Base-by-base conservation (phyloP, 2,797 vertebrate species). In the Intellagama lesueurii region DNA sequence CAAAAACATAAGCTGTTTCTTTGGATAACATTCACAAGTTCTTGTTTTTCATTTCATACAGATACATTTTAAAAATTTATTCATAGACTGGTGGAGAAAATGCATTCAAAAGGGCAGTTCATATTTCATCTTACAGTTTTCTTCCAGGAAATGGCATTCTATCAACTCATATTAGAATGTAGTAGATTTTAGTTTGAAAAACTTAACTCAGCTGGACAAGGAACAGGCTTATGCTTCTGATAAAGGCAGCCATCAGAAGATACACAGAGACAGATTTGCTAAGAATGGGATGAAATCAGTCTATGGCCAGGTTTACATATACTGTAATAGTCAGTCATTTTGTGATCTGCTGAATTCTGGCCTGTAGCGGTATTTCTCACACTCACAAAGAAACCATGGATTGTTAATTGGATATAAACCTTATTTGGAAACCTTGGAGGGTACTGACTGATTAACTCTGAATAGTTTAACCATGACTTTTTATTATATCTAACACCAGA, bases 61-160 rank as follows among this genome's bases (percentile, higher is more conserved):
- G 35, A 77, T 19, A 0, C 0, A 1, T 68, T 92, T 91, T 90
- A 64, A 86, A 47, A 86, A 19, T 76, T 64, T 64, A 85, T 73
- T 70, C 22, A 85, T 8, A 75, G 19, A 85, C n/a, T 73, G 80
- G 22, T 35, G 40, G 76, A 73, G 87, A 86, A 0, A 87, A 56
- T 44, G 7, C 32, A 73, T 87, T 69, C 5, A 56, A 72, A 91
- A 92, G 81, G 69, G 64, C 40, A 85, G 91, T 86, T 68, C 16
- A 87, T 81, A 87, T 88, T 87, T 83, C 72, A 83, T 24, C 22
- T 82, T 76, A 72, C 0, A 28, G 17, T 47, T 85, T 75, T 22
- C 30, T 28, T 84, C 35, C 73, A 70, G 19, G 5, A 85, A 85
- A 26, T 73, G 40, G 28, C n/a, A 76, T 76, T 5, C 24, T 60